Evolutionary conservation across 2,888 invertebrate species (phyloP), one percentile per base, ranked within the genome.

Genomic region (Amiota communis): DNA sequence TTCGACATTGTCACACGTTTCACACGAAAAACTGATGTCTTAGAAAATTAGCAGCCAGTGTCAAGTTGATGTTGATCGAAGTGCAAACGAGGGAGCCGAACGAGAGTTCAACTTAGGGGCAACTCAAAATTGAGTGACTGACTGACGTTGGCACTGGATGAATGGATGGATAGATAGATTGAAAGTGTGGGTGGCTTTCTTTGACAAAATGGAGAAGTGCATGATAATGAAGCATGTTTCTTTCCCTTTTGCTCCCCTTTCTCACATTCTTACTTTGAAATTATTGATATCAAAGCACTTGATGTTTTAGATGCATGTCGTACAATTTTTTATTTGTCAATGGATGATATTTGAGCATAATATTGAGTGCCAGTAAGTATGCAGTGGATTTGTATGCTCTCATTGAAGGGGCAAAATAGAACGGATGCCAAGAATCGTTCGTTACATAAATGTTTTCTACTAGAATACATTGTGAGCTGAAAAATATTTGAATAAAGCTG

Each of bases 31-130:
- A 83, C 86, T 84, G 84, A 85, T 86, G 87, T 82, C 81, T 83
- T 86, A 86, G 87, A 88, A 87, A 86, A 88, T 87, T 86, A 86
- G 87, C 83, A 81, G 80, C 67, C 20, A 71, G 56, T 67, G 67
- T 67, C 67, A 67, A 67, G n/a, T 17, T 56, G 70, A 57, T 53
- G 64, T 64, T 46, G 46, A 71, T 71, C 72, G 68, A 49, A 49
- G 13, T 20, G 36, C 53, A 36, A 15, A 20, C 2, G 67, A 8
- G 17, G 65, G 47, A 15, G 65, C 17, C n/a, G 12, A 64, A 47
- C 11, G 17, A 53, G 53, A 15, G 53, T 53, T 15, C 15, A 59
- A 20, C 20, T 15, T 20, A 59, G 59, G 20, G 59, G 59, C 36
- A 6, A 36, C 36, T 49, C 65, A 65, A 49, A 15, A 47, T 13